Conservation (phyloP, 2,113 vertebrate genomes). For the Brachypteracias leptosomus region DNA sequence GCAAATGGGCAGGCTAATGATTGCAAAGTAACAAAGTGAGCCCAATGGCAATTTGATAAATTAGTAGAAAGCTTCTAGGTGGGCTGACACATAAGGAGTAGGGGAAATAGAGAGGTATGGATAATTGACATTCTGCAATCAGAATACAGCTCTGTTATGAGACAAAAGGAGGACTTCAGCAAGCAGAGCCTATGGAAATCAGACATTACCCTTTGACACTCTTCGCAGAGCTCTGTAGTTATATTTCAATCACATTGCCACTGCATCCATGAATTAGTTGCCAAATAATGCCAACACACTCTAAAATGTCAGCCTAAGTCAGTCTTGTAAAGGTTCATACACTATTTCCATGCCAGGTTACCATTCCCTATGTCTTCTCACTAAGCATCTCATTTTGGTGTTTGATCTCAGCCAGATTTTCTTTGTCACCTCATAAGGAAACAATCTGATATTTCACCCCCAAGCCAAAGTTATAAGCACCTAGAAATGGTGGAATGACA, state of each 20-base stretch:
- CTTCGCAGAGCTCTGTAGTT: background rate
- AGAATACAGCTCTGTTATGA: background rate
- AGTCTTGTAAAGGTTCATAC: background rate
- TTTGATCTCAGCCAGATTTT: conserved; percentile 4
- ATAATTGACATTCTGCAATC: background rate
- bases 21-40: background rate
- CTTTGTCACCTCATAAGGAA: background rate
- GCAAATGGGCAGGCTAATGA: background rate
- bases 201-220: background rate
- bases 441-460: background rate
- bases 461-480: background rate
- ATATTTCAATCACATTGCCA: background rate
- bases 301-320: background rate
- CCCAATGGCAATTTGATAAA: background rate
- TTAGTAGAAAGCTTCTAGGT: conserved; percentile 1
- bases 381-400: background rate
- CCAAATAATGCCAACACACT: background rate
- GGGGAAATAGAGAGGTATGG: background rate
- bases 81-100: background rate
- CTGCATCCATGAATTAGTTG: background rate
- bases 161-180: background rate
- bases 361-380: background rate
- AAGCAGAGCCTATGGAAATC: background rate
- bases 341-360: background rate
- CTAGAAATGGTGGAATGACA: background rate